phyloP scores from a whole-genome alignment of 2,797 vertebrate genomes.

The Antrozous pallidus region DNA sequence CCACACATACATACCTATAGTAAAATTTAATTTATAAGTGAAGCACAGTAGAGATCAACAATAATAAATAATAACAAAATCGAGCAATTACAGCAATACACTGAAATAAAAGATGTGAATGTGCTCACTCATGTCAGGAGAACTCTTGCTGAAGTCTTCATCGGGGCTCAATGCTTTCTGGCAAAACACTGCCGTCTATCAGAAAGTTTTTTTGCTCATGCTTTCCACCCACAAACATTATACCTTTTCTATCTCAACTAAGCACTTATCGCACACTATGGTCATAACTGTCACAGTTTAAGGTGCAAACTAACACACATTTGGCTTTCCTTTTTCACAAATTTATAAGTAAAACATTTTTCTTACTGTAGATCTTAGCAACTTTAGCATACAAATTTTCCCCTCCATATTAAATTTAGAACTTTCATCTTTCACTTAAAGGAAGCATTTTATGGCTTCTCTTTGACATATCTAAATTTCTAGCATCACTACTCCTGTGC shows the following conservation, averaged over 20 bases:
- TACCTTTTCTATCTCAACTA: neutral
- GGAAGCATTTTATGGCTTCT: neutral
- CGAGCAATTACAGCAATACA: neutral
- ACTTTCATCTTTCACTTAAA: neutral
- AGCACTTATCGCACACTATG: neutral
- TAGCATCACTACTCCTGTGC: neutral
- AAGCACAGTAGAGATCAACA: neutral
- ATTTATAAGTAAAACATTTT: neutral
- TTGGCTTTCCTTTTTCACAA: too few relatives aligned
- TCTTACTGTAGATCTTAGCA: neutral
- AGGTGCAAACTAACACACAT: neutral
- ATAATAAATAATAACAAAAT: neutral
- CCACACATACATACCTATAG: too few relatives aligned
- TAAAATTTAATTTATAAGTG: too few relatives aligned
- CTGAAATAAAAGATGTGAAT: neutral
- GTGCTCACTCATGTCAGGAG: neutral
- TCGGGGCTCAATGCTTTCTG: too few relatives aligned
- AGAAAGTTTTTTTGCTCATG: neutral
- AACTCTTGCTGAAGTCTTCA: neutral
- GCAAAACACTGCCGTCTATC: neutral
- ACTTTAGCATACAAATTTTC: neutral
- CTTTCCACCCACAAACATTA: neutral
- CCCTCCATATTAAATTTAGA: neutral
- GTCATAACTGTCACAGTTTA: neutral
- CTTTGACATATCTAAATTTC: neutral